These are phyloP conservation scores for Myioborus melanocephalus DNA, from an alignment of 2,797 vertebrate genomes.

Conservation along the genomic window DNA sequence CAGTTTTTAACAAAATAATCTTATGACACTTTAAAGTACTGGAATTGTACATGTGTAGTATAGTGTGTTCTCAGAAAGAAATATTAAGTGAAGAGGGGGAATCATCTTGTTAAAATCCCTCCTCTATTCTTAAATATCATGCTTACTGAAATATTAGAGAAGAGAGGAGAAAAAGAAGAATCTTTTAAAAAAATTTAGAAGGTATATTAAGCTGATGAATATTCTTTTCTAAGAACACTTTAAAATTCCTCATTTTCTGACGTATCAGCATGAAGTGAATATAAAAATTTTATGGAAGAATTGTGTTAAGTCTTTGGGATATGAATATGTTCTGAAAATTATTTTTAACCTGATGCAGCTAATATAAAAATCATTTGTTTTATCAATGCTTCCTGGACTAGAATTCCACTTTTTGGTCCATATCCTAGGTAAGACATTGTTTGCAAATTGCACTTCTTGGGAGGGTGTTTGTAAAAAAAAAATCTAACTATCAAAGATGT, in stretches of 20 bases:
- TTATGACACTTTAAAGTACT: conserved; percentile 34
- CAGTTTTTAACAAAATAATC: background rate
- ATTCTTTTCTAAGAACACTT: background rate
- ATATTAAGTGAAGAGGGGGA: conserved; percentile 22
- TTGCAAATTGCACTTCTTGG: conserved; percentile 78
- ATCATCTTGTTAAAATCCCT: conserved; percentile 18
- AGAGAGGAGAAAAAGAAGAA: conserved; percentile 52
- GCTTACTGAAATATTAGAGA: conserved; percentile 47
- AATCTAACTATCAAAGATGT: conserved; percentile 55
- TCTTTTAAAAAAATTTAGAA: conserved; percentile 10
- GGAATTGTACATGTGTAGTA: conserved; percentile 34
- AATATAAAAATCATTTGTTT: conserved; percentile 95
- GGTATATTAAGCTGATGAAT: conserved; percentile 17
- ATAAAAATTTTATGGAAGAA: background rate
- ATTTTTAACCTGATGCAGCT: conserved; percentile 69
- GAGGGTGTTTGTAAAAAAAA: conserved; percentile 49
- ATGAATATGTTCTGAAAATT: conserved; percentile 51
- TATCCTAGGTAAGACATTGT: conserved; percentile 99
- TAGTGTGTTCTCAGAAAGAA: conserved; percentile 53
- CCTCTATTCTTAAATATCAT: conserved; percentile 41
- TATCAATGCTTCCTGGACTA: conserved; percentile 99
- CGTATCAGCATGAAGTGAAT: background rate
- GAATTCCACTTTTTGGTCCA: conserved; percentile 99
- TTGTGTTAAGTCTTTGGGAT: conserved; percentile 40
- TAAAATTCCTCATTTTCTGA: background rate